Base-by-base conservation (phyloP, 2,888 invertebrate species). In the Ellobium chinense region DNA sequence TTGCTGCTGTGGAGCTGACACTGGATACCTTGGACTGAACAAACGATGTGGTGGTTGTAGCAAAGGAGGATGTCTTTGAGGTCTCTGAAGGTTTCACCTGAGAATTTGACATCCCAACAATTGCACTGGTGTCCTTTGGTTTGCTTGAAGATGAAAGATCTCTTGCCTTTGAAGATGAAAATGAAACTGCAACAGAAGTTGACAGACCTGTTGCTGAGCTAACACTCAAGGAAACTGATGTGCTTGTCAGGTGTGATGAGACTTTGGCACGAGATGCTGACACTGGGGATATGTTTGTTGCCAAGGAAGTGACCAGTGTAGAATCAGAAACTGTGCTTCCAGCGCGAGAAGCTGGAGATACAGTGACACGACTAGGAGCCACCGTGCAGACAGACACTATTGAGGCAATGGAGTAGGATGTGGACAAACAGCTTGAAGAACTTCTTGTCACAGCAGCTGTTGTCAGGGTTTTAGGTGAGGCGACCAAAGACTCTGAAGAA, bases 371-470 rank as follows among this genome's bases (percentile, higher is more conserved):
- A n/a, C 76, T 56, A 36, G 27, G 0, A 1, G 3, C 34, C 31
- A 36, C 54, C 24, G 56, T 14, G 27, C 54, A 29, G 9, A 46
- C 27, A 65, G 77, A 39, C n/a, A 62, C 68, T 36, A 60, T 46
- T 1, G 77, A 69, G n/a, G 69, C 36, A 60, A 69, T 39, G 2
- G 68, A 54, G 69, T 39, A 60, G 27, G 77, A 29, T 21, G 56
- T 63, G 4, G 39, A 31, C 1, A 34, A 21, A 34, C 31, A 63
- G 18, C 46, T n/a, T 2, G 74, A 62, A 31, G 63, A 46, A 46
- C n/a, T 9, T 9, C 39, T 14, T 39, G 29, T 18, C 7, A 37
- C 27, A 29, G 62, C 12, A 21, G 63, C 63, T 29, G 39, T 70
- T 21, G 46, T 74, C 31, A 63, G 7, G 29, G 46, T 29, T 46